Conservation (phyloP, 1,140 invertebrate species). For the Macrosteles quadrilineatus region DNA sequence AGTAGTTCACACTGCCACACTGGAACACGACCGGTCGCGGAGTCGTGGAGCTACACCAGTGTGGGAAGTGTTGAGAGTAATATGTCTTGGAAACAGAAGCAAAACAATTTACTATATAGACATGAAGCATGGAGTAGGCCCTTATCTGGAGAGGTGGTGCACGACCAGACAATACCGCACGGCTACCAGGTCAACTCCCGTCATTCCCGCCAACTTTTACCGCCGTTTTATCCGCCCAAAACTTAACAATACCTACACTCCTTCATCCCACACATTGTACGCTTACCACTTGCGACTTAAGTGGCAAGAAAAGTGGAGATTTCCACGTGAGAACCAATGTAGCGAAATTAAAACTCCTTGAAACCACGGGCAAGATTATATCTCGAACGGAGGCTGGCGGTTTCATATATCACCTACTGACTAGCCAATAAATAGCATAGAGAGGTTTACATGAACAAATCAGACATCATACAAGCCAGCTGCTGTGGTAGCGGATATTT, state of each 20-base stretch:
- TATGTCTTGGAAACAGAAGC: conserved; percentile 24
- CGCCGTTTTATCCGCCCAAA: too few relatives aligned
- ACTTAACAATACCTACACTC: too few relatives aligned
- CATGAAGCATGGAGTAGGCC: conserved; percentile 14
- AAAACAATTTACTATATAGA: conserved; percentile 17
- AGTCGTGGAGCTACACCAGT: background rate
- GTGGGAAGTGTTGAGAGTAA: conserved; percentile 15
- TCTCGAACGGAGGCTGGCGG: background rate
- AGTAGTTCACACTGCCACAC: too few relatives aligned
- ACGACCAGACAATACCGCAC: conserved; percentile 4
- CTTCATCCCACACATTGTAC: too few relatives aligned
- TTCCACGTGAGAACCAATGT: too few relatives aligned
- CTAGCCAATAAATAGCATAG: conserved; percentile 7
- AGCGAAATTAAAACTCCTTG: conserved; percentile 3
- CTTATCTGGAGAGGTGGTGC: background rate
- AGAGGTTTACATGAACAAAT: conserved; percentile 14
- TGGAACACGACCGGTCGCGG: too few relatives aligned
- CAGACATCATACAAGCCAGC: conserved; percentile 11
- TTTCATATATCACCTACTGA: background rate
- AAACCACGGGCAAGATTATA: background rate
- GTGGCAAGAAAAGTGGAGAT: too few relatives aligned
- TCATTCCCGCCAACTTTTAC: too few relatives aligned
- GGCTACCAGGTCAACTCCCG: background rate
- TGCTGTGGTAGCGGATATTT: background rate
- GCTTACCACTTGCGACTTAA: too few relatives aligned